These are phyloP conservation scores for Pammene fasciana DNA, from an alignment of 2,888 invertebrate species.

Conservation along the genomic window DNA sequence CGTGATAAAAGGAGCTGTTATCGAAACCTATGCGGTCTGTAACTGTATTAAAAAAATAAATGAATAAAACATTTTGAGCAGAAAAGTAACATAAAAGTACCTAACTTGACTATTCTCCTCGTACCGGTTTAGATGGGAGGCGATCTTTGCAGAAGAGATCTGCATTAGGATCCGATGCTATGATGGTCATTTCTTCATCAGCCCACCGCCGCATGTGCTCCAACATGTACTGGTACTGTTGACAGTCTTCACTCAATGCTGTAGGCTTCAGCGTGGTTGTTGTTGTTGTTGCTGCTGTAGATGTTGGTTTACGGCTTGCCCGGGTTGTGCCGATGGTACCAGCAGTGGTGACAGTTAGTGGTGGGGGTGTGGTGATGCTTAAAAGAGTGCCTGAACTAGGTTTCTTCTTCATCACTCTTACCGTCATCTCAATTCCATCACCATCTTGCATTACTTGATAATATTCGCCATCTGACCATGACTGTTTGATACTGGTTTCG, in stretches of 20 bases:
- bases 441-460: slow-evolving; percentile 15
- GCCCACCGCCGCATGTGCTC: slow-evolving; percentile 8
- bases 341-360: not conserved
- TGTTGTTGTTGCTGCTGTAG: not conserved
- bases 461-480: slow-evolving; percentile 4
- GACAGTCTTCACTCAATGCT: slow-evolving; percentile 9
- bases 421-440: slow-evolving; percentile 7
- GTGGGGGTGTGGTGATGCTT: not conserved
- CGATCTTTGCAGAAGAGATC: slow-evolving; percentile 18
- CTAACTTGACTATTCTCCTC: too few relatives aligned
- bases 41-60: not conserved
- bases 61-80: not conserved
- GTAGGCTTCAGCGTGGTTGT: not conserved
- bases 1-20: not conserved
- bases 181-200: slow-evolving; percentile 1
- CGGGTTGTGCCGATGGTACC: not conserved
- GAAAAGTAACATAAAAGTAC: not conserved
- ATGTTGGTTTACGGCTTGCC: too few relatives aligned
- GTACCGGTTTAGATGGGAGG: slow-evolving; percentile 1
- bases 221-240: slow-evolving; percentile 3
- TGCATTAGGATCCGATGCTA: slow-evolving; percentile 7
- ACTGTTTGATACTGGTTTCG: slow-evolving; percentile 9
- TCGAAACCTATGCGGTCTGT: not conserved
- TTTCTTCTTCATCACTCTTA: slow-evolving; percentile 7
- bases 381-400: not conserved